Evolutionary conservation across 1,140 invertebrate species (phyloP), one percentile per base, ranked within the genome.

Genomic region (Drosophila orosa): DNA sequence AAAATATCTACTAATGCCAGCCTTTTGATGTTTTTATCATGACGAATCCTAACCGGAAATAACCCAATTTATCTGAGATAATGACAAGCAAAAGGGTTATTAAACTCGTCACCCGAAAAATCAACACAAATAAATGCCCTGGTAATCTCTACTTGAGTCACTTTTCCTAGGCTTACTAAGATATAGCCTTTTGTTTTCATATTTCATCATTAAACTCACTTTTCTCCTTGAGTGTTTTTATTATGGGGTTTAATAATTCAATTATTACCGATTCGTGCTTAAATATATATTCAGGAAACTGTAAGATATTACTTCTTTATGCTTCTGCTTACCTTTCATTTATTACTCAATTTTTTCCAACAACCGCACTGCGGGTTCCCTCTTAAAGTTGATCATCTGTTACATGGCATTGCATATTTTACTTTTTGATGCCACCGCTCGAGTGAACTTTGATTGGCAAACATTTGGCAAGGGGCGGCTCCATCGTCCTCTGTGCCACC

Each of bases 401-500:
- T 66, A 66, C 65, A 29, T 68, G 45, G 27, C 19, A 66, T 66
- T 68, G 44, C 65, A 66, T 52, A 52, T 52, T 66, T 42, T 52
- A 31, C 54, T 52, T 42, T 66, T 67, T 44, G 42, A 63, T 67
- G 65, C 63, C 24, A 40, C 22, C 60, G 60, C 60, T 66, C 44
- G 65, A 52, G 65, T 68, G 61, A 68, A 68, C 65, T 68, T 68
- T 68, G 60, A 66, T 68, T 66, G 44, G 65, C 65, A 68, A 68
- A 68, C 65, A 68, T 66, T 68, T 66, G 45, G 45, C 35, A 50
- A 52, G n/a, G 65, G 65, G 65, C 62, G 40, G 61, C 35, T 19
- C 37, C 55, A 62, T 60, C 60, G 55, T 60, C 55, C 57, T 62
- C 55, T 22, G 55, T 33, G 47, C 17, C 47, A 19, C n/a, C 10